phyloP scores from a whole-genome alignment of 2,888 invertebrate species.

The Erynnis tages region DNA sequence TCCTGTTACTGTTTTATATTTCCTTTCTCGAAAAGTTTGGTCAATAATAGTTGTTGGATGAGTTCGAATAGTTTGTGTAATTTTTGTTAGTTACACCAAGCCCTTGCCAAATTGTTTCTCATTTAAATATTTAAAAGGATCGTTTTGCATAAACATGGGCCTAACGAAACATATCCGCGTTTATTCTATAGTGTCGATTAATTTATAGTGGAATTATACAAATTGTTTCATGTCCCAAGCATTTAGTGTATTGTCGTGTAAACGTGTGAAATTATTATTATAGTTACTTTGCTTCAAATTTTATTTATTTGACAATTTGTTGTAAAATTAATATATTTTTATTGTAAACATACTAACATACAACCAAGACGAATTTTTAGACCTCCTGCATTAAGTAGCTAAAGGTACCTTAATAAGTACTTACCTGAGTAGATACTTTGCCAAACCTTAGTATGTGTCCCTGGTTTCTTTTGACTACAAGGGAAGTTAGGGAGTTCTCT shows the following conservation, averaged over 20 bases:
- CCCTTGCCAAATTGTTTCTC: conserved; percentile 49
- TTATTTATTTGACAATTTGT: not conserved
- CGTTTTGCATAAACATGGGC: conserved; percentile 77
- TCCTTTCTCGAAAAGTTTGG: no score
- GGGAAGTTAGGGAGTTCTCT: no score
- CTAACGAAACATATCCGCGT: conserved; percentile 50
- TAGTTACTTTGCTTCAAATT: not conserved
- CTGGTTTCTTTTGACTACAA: no score
- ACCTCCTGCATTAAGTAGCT: no score
- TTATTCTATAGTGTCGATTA: conserved; percentile 53
- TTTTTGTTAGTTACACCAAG: not conserved
- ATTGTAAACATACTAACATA: no score
- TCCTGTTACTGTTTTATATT: no score
- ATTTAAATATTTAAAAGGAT: conserved; percentile 48
- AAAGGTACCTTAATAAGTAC: no score
- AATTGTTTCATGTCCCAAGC: conserved; percentile 50
- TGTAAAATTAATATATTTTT: no score
- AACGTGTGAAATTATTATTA: conserved; percentile 50
- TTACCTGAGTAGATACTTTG: no score
- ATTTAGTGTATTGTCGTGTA: conserved; percentile 47
- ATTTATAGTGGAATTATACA: conserved; percentile 72
- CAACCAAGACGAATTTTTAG: no score
- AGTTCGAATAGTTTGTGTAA: not conserved
- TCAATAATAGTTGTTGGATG: no score
- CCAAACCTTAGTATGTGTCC: no score